Evolutionary conservation across 2,113 vertebrate genomes (phyloP).

Genomic region (Scomber japonicus): DNA sequence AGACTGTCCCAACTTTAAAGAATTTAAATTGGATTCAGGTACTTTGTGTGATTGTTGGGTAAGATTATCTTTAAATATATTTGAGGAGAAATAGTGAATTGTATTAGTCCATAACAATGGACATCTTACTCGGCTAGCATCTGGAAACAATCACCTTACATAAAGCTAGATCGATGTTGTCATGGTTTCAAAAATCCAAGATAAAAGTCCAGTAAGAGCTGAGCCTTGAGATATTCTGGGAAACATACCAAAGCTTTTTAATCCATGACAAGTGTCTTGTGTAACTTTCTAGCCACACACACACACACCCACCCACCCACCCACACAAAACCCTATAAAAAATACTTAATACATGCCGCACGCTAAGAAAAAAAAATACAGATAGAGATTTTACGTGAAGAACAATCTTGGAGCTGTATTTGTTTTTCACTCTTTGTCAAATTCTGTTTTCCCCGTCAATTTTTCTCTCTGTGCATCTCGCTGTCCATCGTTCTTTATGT

Average conservation of each 20-base stretch:
- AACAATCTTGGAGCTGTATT: neutral
- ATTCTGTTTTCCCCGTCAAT: neutral
- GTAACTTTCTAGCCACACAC: neutral
- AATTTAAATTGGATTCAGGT: neutral
- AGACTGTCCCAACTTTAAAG: neutral
- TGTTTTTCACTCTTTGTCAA: neutral
- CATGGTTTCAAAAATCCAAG: constrained; percentile 33
- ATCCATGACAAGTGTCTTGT: constrained; percentile 18
- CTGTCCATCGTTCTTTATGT: neutral
- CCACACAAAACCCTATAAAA: neutral
- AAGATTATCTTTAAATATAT: neutral
- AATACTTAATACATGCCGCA: too few species aligned
- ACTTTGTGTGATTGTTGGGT: neutral
- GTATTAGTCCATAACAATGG: neutral
- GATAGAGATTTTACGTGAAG: neutral
- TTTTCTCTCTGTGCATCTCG: neutral
- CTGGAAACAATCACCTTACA: constrained; percentile 19
- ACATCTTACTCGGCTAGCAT: neutral
- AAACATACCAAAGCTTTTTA: constrained; percentile 48
- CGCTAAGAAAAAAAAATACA: neutral
- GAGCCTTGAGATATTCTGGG: constrained; percentile 52
- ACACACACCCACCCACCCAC: neutral
- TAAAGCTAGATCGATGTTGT: constrained; percentile 34
- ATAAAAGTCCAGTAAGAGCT: constrained; percentile 36
- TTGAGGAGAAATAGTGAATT: too few species aligned